A percentile compares a stretch with the other conserved stretches of the same genome.
Evolutionary conservation across 1,140 invertebrate genomes (phyloP).

Genomic region (Centruroides sculpturatus): DNA sequence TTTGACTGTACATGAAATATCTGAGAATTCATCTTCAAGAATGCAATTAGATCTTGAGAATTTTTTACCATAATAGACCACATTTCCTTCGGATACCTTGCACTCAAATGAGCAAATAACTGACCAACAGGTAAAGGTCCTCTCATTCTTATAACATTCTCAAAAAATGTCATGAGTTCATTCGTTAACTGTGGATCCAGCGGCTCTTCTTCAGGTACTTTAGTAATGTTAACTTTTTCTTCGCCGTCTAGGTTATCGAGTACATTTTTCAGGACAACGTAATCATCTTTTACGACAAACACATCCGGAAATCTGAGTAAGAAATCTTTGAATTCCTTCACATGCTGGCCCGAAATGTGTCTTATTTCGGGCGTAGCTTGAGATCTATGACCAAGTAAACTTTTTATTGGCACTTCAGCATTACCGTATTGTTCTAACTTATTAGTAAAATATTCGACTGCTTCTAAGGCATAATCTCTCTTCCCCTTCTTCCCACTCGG

Average conservation of each 20-base stretch:
- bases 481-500: constrained; percentile 3
- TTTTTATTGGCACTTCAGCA: constrained; percentile 62
- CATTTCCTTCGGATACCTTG: constrained; percentile 51
- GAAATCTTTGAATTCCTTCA: constrained; percentile 87
- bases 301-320: constrained; percentile 65
- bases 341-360: constrained; percentile 83
- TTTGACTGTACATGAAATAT: constrained; percentile 80
- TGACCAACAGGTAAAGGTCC: constrained; percentile 67
- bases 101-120: constrained; percentile 61
- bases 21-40: constrained; percentile 76
- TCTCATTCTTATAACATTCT: constrained; percentile 15
- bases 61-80: constrained; percentile 74
- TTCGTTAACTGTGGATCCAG: constrained; percentile 22
- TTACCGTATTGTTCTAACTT: constrained; percentile 24
- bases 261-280: constrained; percentile 44
- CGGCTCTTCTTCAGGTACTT: constrained; percentile 20
- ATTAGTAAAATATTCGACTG: constrained; percentile 84
- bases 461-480: constrained; percentile 75
- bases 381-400: constrained; percentile 65
- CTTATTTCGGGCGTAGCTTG: constrained; percentile 82
- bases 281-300: constrained; percentile 75
- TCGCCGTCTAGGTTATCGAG: constrained; percentile 49
- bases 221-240: constrained; percentile 9
- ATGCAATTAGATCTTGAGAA: constrained; percentile 65
- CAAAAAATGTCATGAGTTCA: constrained; percentile 16